A percentile compares a stretch with the other conserved stretches of the same genome.
Evolutionary conservation across 1,140 invertebrate genomes (phyloP).

Genomic region (Bombus sibiricus): DNA sequence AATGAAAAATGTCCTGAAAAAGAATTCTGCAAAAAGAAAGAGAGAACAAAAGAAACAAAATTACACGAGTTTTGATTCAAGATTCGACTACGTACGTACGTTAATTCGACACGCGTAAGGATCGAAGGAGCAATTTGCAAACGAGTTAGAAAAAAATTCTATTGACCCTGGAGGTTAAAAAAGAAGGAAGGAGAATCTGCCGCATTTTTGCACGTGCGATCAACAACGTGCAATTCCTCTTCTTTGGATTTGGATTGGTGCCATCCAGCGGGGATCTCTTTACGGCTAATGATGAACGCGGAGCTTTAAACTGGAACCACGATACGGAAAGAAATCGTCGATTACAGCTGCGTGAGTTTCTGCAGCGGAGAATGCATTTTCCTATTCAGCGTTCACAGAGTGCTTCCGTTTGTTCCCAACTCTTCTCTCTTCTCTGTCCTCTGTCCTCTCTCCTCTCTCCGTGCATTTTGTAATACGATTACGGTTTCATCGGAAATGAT

Average conservation of each 20-base stretch:
- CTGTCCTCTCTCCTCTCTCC: not conserved
- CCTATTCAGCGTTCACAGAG: not conserved
- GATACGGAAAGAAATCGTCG: not conserved
- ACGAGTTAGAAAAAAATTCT: not conserved
- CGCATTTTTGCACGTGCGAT: slow-evolving; percentile 29
- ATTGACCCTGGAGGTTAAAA: not conserved
- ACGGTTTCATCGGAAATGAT: slow-evolving; percentile 20
- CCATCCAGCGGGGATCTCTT: not conserved
- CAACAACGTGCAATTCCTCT: slow-evolving; percentile 7
- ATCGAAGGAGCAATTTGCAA: not conserved
- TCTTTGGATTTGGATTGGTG: not conserved
- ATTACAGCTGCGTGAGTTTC: not conserved
- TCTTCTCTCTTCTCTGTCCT: not conserved
- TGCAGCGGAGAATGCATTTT: not conserved
- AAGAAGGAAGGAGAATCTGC: not conserved
- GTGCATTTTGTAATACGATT: slow-evolving; percentile 15
- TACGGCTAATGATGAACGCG: not conserved
- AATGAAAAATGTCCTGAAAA: not conserved
- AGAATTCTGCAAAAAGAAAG: not conserved
- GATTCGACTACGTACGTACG: too few species aligned
- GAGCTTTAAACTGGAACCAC: not conserved
- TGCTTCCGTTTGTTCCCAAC: not conserved
- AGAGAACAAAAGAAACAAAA: not conserved
- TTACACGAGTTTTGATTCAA: not conserved
- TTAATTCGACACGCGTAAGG: too few species aligned